Conservation (phyloP, 35 echinoderm and acorn worm species). For the Ophiothrix spiculata region DNA sequence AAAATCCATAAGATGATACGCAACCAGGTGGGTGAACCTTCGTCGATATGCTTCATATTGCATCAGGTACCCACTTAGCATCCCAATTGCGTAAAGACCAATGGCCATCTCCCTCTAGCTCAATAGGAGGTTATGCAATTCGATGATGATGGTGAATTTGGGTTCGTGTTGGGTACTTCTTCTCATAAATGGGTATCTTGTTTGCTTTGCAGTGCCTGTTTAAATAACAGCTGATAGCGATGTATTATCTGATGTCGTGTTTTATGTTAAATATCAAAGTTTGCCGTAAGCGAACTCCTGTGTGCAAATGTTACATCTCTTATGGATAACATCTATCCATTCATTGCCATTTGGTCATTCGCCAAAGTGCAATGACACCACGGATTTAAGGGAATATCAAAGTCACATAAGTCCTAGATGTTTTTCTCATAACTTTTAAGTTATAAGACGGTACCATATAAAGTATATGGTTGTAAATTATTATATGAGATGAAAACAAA, state of each 20-base stretch:
- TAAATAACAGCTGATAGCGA: too few relatives aligned
- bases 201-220: background rate
- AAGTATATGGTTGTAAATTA: too few relatives aligned
- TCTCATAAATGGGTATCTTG: background rate
- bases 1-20: background rate
- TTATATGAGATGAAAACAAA: too few relatives aligned
- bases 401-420: too few relatives aligned
- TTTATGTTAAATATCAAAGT: background rate
- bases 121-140: background rate
- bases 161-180: too few relatives aligned
- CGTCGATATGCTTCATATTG: background rate
- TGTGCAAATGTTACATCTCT: background rate
- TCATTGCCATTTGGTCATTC: background rate
- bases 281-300: background rate
- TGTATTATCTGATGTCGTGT: too few relatives aligned
- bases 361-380: background rate
- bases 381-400: too few relatives aligned
- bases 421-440: too few relatives aligned
- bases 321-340: background rate
- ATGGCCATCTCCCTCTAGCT: background rate
- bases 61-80: background rate
- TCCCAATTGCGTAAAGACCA: background rate
- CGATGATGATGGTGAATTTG: background rate
- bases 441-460: too few relatives aligned
- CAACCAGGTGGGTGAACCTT: constrained; percentile 8